Percentiles rank a stretch among this genome's conserved stretches.
These are phyloP conservation scores for Carassius carassius DNA, from an alignment of 2,113 vertebrate species.

Conservation along the genomic window DNA sequence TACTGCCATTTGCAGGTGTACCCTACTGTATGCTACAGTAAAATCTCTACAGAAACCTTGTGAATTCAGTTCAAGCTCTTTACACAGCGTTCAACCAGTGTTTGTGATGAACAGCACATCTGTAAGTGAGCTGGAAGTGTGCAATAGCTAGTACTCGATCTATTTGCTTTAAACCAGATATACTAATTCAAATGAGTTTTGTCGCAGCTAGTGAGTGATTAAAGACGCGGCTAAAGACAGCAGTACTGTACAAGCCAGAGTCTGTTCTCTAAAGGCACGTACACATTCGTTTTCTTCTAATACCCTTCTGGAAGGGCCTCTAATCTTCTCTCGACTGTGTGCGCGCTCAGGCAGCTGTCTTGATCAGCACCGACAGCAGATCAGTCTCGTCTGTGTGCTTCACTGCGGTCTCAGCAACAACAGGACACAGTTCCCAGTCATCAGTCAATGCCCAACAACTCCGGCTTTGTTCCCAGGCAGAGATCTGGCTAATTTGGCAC, in stretches of 20 bases:
- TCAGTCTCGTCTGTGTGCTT: neutral
- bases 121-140: neutral
- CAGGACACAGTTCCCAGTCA: conserved; percentile 40
- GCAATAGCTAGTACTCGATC: neutral
- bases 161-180: neutral
- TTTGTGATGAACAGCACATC: neutral
- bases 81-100: neutral
- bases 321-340: neutral
- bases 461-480: conserved; percentile 34
- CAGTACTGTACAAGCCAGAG: neutral
- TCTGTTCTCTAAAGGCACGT: conserved; percentile 9
- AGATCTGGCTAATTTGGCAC: conserved; percentile 51
- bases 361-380: neutral
- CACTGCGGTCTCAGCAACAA: neutral
- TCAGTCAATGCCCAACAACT: conserved; percentile 40
- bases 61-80: neutral
- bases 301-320: neutral
- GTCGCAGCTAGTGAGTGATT: neutral
- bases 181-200: neutral
- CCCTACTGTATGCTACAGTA: neutral
- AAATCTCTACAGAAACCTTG: neutral
- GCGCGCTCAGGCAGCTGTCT: neutral
- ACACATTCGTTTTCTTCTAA: neutral
- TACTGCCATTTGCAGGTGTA: neutral
- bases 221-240: neutral